Base-by-base conservation (phyloP, 2,888 invertebrate genomes). In the Eremobia ochroleuca region DNA sequence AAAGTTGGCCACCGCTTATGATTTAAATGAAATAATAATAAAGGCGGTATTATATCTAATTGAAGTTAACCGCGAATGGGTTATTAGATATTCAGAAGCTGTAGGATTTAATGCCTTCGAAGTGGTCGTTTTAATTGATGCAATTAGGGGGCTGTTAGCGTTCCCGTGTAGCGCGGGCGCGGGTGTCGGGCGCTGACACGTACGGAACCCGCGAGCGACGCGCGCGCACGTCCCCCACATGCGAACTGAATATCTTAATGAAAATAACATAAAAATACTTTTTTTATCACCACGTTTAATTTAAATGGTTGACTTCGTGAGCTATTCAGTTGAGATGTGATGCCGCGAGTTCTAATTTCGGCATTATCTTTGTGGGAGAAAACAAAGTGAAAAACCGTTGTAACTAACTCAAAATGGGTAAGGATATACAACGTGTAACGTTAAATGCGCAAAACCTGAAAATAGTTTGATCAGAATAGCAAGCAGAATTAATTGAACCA, bases 191-290 rank as follows among this genome's bases (percentile, higher is more conserved):
- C 79, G 88, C 87, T 88, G 85, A 90, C 94, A 92, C 93, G 94
- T 92, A 88, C 89, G 82, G 81, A 77, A 82, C 80, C 82, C 77
- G 73, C 70, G 74, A 81, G 85, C 87, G 79, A 90, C 88, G 90
- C 89, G 88, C 89, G 89, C 91, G 90, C 92, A 91, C 92, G 92
- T 92, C 85, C 77, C 66, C 73, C 76, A 73, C 82, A 90, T 92
- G 92, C 90, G 93, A 89, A 87, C 91, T 92, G 94, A 94, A 94
- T 94, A 93, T 89, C 88, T 92, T 92, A 92, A 91, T 90, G 82
- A 87, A 90, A 90, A 90, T 88, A 79, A 89, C 88, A 90, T 88
- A 89, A 91, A 90, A 91, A 91, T 82, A 79, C 83, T 87, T 66
- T 88, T 88, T 85, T 83, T 87, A 88, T 85, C 83, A 74, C 86